Evolutionary conservation across 2,113 vertebrate genomes (phyloP).

Genomic region (Pithys albifrons): DNA sequence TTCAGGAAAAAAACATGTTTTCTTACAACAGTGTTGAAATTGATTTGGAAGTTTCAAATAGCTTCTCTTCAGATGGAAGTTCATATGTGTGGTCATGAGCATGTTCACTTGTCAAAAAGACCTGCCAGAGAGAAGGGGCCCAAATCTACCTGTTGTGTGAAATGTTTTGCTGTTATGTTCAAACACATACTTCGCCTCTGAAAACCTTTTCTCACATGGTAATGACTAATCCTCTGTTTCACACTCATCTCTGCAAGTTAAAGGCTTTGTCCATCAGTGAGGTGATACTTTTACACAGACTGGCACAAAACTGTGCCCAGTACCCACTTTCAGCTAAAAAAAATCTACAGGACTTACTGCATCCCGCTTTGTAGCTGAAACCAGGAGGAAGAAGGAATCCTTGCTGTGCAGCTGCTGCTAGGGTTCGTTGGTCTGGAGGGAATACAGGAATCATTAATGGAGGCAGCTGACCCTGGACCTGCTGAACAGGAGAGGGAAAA

Average conservation of each 20-base stretch:
- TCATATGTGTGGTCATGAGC: background rate
- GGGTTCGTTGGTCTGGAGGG: slow-evolving; percentile 95
- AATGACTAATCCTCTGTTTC: background rate
- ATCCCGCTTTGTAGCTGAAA: slow-evolving; percentile 98
- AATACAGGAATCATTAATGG: slow-evolving; percentile 98
- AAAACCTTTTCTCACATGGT: background rate
- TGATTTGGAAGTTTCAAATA: slow-evolving; percentile 23
- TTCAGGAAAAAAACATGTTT: slow-evolving; percentile 52
- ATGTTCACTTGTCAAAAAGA: slow-evolving; percentile 1
- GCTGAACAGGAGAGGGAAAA: slow-evolving; percentile 82
- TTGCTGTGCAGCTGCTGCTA: slow-evolving; percentile 96
- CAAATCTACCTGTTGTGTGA: background rate
- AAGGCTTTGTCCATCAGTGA: background rate
- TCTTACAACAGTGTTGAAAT: slow-evolving; percentile 54
- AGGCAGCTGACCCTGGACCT: slow-evolving; percentile 98
- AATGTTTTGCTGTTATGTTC: background rate
- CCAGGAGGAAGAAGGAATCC: slow-evolving; percentile 98
- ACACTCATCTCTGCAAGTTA: background rate
- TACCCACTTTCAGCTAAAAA: slow-evolving; percentile 14
- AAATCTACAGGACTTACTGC: slow-evolving; percentile 85
- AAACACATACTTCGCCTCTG: background rate
- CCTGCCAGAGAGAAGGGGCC: slow-evolving; percentile 17
- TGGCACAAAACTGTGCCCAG: background rate
- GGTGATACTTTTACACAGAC: background rate
- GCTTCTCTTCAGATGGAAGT: slow-evolving; percentile 9